Conservation (phyloP, 2,797 vertebrate species). For the Rhinichthys osculus region DNA sequence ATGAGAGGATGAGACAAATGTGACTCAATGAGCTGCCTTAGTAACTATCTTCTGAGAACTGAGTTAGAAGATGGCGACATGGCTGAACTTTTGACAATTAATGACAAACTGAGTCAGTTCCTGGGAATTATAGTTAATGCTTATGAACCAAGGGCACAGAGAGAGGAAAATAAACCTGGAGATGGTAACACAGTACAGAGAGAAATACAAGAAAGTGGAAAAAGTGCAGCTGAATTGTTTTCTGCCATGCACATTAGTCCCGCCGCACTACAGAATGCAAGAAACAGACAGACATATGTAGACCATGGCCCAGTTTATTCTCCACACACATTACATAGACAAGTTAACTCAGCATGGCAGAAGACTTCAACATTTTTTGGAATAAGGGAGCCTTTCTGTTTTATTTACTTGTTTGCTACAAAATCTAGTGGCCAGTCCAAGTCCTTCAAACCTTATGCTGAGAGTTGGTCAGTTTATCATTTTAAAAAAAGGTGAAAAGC, state of each 20-base stretch:
- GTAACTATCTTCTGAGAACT: not conserved
- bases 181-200: not conserved
- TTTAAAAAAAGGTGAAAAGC: slow-evolving; percentile 64
- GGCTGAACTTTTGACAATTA: not conserved
- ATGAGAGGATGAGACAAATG: not conserved
- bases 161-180: not conserved
- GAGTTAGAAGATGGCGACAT: not conserved
- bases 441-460: slow-evolving; percentile 57
- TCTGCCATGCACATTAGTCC: no score
- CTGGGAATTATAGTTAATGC: not conserved
- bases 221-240: no score
- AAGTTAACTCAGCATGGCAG: not conserved
- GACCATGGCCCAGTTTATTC: no score
- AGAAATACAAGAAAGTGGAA: not conserved
- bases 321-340: not conserved
- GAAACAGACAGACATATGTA: no score
- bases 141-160: no score
- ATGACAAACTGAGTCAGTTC: not conserved
- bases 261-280: no score
- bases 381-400: slow-evolving; percentile 55
- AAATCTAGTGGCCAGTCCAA: slow-evolving; percentile 38
- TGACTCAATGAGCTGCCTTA: not conserved
- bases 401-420: slow-evolving; percentile 59
- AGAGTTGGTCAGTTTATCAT: slow-evolving; percentile 53
- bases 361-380: slow-evolving; percentile 4